phyloP scores from a whole-genome alignment of 2,888 invertebrate species.

The Tubiluchus corallicola region DNA sequence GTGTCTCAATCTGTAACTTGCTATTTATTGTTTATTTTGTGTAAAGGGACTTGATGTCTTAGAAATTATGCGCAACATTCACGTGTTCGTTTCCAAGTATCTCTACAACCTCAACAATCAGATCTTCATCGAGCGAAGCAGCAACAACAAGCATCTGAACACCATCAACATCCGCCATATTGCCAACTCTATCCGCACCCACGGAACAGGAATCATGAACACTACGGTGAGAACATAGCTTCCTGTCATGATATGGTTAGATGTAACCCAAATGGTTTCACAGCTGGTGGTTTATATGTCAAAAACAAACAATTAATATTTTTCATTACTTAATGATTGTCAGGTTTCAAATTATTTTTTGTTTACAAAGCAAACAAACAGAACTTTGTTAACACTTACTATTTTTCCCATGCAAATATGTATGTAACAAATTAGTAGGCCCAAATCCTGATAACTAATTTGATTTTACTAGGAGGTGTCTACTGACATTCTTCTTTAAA shows the following conservation, averaged over 20 bases:
- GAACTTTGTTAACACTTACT: too few species aligned
- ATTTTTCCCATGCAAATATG: too few species aligned
- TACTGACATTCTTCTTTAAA: too few species aligned
- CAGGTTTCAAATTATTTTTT: too few species aligned
- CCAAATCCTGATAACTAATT: too few species aligned
- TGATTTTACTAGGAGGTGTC: too few species aligned
- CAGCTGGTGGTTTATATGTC: too few species aligned
- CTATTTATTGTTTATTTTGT: constrained; percentile 5
- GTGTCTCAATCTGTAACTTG: too few species aligned
- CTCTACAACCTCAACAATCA: constrained; percentile 84
- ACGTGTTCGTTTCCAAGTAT: constrained; percentile 79
- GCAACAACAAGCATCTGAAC: constrained; percentile 79
- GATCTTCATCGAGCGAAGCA: constrained; percentile 76
- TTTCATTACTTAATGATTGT: too few species aligned
- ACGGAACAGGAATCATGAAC: constrained; percentile 88
- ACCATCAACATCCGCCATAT: constrained; percentile 86
- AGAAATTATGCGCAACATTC: constrained; percentile 90
- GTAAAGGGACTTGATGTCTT: constrained; percentile 69
- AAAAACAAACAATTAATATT: too few species aligned
- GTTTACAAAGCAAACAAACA: too few species aligned
- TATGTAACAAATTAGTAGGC: too few species aligned
- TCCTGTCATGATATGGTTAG: constrained; percentile 8
- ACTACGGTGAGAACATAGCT: constrained; percentile 63
- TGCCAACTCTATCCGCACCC: constrained; percentile 87
- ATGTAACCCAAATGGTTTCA: background rate